phyloP scores from a whole-genome alignment of 2,888 invertebrate species.

The Hemithea aestivaria region DNA sequence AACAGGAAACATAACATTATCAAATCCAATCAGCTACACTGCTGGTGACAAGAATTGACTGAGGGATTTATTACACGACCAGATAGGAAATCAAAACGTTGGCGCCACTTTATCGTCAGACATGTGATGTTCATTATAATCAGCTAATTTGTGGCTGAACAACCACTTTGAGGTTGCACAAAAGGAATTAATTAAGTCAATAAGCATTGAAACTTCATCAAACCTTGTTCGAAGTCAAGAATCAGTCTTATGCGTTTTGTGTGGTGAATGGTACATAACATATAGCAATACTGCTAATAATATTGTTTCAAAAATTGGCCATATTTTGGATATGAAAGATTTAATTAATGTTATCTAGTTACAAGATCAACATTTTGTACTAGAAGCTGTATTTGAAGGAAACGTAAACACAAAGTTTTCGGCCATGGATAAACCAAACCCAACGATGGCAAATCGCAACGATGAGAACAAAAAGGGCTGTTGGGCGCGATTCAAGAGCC shows the following conservation, averaged over 20 bases:
- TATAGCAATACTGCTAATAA: no score
- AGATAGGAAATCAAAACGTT: slow-evolving; percentile 5
- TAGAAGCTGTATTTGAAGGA: slow-evolving; percentile 5
- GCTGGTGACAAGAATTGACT: slow-evolving; percentile 9
- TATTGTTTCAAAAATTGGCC: no score
- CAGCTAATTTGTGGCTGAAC: slow-evolving; percentile 16
- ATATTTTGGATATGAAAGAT: no score
- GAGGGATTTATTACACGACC: slow-evolving; percentile 3
- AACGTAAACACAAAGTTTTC: slow-evolving; percentile 7
- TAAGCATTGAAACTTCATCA: no score
- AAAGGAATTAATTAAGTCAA: no score
- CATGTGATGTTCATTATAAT: slow-evolving; percentile 13
- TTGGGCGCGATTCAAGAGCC: slow-evolving; percentile 62
- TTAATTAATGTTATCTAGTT: no score
- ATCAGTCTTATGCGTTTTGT: no score
- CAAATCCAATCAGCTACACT: slow-evolving; percentile 7
- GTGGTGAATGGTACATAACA: no score
- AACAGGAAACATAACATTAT: slow-evolving; percentile 15
- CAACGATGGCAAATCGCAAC: slow-evolving; percentile 16
- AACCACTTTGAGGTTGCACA: no score
- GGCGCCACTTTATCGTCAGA: slow-evolving; percentile 6
- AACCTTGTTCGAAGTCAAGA: no score
- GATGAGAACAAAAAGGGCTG: slow-evolving; percentile 42
- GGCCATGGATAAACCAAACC: slow-evolving; percentile 31
- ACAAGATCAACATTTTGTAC: slow-evolving; percentile 10